Conservation (phyloP, 2,797 vertebrate genomes). For the Danio tinwini region DNA sequence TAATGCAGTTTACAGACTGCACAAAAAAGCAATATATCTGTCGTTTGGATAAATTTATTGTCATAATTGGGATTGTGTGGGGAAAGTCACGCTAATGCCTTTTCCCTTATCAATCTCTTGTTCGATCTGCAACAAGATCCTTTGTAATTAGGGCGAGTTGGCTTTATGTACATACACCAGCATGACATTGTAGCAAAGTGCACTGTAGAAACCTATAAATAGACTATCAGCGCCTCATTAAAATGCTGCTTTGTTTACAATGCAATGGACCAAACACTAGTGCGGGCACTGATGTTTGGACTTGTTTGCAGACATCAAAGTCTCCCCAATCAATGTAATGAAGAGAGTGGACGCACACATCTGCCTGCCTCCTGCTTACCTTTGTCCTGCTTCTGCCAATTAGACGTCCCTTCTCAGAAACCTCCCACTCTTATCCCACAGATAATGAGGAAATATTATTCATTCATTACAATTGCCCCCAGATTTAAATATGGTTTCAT, state of each 20-base stretch:
- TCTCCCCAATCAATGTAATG: constrained; percentile 56
- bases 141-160: constrained; percentile 16
- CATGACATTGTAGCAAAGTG: constrained; percentile 16
- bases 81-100: constrained; percentile 38
- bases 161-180: constrained; percentile 10
- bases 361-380: constrained; percentile 39
- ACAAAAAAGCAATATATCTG: constrained; percentile 8
- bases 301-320: constrained; percentile 57
- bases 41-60: constrained; percentile 24
- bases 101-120: constrained; percentile 30
- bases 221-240: constrained; percentile 46
- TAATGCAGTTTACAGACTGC: constrained; percentile 35
- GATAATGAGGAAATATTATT: constrained; percentile 52
- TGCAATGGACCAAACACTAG: constrained; percentile 28
- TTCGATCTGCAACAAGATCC: constrained; percentile 39
- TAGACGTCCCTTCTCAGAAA: constrained; percentile 32
- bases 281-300: constrained; percentile 37
- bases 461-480: constrained; percentile 39
- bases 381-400: constrained; percentile 47
- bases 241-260: constrained; percentile 44
- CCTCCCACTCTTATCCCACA: constrained; percentile 29
- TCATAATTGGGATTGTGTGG: constrained; percentile 11
- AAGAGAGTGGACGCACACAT: constrained; percentile 48
- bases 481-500: constrained; percentile 44
- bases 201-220: neutral